These are phyloP conservation scores for Latrodectus hesperus DNA, from an alignment of 2,888 invertebrate genomes.

Conservation along the genomic window DNA sequence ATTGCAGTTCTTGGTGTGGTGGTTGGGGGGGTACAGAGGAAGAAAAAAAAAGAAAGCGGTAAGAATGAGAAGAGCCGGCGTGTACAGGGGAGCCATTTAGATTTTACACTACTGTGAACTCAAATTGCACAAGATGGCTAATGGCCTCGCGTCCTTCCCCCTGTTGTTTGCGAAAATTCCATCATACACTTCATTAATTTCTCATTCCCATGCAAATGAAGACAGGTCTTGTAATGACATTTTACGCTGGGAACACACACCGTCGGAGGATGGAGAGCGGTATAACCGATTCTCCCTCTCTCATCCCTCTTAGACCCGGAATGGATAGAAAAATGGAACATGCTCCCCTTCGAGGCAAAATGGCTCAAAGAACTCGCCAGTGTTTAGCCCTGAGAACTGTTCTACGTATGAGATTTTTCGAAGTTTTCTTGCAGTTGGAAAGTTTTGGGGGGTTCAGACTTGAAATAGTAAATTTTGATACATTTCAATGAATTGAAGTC, in stretches of 20 bases:
- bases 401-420: too few species aligned
- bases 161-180: slow-evolving; percentile 71
- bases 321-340: slow-evolving; percentile 57
- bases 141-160: slow-evolving; percentile 61
- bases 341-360: slow-evolving; percentile 10
- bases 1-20: slow-evolving; percentile 1
- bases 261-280: slow-evolving; percentile 39
- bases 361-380: slow-evolving; percentile 9
- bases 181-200: slow-evolving; percentile 72
- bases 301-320: slow-evolving; percentile 22
- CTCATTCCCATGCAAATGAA: slow-evolving; percentile 72
- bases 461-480: too few species aligned
- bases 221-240: slow-evolving; percentile 70
- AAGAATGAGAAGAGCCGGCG: slow-evolving; percentile 30
- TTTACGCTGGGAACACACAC: slow-evolving; percentile 60
- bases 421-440: too few species aligned
- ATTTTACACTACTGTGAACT: slow-evolving; percentile 71
- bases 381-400: too few species aligned
- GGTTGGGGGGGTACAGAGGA: not conserved
- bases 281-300: slow-evolving; percentile 61
- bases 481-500: not conserved
- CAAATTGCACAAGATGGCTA: slow-evolving; percentile 70
- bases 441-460: too few species aligned
- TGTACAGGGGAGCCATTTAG: slow-evolving; percentile 65
- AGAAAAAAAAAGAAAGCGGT: slow-evolving; percentile 26